Evolutionary conservation across 2,113 vertebrate species (phyloP).

Genomic region (Micromys minutus): DNA sequence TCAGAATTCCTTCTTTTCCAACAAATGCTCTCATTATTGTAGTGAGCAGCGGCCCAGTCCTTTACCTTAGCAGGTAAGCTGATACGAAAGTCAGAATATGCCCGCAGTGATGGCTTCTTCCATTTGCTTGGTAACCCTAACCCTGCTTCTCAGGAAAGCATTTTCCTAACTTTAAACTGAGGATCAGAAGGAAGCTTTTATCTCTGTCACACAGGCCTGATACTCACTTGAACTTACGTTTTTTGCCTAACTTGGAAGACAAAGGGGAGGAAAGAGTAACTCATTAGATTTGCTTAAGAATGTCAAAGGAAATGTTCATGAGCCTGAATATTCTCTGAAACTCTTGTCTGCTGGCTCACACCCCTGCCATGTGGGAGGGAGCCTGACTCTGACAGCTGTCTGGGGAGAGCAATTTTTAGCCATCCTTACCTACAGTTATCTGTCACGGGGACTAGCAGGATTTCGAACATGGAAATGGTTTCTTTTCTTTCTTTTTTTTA

Average conservation of each 20-base stretch:
- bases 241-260: slow-evolving; percentile 48
- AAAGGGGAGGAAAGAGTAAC: background rate
- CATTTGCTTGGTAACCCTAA: background rate
- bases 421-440: slow-evolving; percentile 32
- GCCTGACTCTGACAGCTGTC: slow-evolving; percentile 52
- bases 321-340: background rate
- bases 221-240: background rate
- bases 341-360: background rate
- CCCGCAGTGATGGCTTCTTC: background rate
- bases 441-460: slow-evolving; percentile 19
- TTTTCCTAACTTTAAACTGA: slow-evolving; percentile 41
- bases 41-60: background rate
- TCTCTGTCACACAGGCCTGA: background rate
- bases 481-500: slow-evolving; percentile 55
- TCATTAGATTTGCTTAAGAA: slow-evolving; percentile 43
- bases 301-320: background rate
- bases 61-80: background rate
- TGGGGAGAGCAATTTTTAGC: slow-evolving; percentile 60
- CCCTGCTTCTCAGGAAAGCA: slow-evolving; percentile 9
- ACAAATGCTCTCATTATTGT: background rate
- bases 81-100: background rate
- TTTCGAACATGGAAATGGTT: slow-evolving; percentile 15
- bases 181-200: background rate
- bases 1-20: slow-evolving; percentile 55
- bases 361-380: background rate